Base-by-base conservation (phyloP, 1,140 invertebrate species). In the Helicoverpa armigera region DNA sequence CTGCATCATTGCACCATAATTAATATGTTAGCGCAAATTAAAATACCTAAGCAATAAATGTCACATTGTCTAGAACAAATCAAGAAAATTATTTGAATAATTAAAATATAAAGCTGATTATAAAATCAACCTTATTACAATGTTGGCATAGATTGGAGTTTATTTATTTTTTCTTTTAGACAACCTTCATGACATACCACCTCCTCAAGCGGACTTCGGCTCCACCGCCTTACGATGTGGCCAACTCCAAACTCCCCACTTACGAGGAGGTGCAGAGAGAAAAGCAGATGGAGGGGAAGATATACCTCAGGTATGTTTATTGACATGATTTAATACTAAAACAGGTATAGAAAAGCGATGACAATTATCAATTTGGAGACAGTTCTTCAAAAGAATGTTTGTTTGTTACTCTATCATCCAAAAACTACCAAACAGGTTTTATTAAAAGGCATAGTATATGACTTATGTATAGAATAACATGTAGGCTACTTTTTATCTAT, bases 191-290 rank as follows among this genome's bases (percentile, higher is more conserved):
- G 93, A 94, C 53, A 95, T 98, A 84, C 97, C 97, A 63, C 97
- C 97, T 11, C 97, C 98, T 1, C 97, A 97, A 88, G 96, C 96
- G 16, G 97, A 98, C 88, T 98, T 97, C 97, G 69, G 97, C 97
- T 67, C 98, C 98, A 31, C 98, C 98, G 4, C 97, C 98, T 1
- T 99, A 99, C 90, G 97, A 97, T 90, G 96, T 97, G 48, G 96
- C 96, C 31, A 97, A 97, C 74, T 97, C 96, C 12, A 98, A 98
- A 94, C 95, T 98, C 87, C 98, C 98, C 29, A 98, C 97, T 54
- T 99, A 99, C 95, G 98, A 98, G 91, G 98, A 99, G 92, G 98
- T 98, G 61, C 97, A 98, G 90, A 95, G 97, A 83, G 97, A 98
- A 89, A 98, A 98, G 89, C 96, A 96, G 83, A 95, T 98, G 82